Evolutionary conservation across 2,113 vertebrate species (phyloP).

Genomic region (Melanerpes formicivorus): DNA sequence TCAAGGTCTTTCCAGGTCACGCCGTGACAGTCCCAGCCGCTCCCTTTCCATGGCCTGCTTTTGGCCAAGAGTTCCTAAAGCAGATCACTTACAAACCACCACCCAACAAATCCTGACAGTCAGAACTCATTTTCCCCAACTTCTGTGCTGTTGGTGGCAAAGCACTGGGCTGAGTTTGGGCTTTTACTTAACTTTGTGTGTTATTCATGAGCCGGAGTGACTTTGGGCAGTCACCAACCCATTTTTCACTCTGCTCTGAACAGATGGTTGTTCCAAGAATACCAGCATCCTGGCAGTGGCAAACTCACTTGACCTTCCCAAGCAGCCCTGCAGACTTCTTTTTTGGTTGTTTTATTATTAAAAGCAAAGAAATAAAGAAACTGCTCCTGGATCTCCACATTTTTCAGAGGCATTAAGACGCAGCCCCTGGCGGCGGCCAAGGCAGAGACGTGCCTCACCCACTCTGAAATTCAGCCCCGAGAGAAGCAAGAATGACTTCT

Average conservation of each 20-base stretch:
- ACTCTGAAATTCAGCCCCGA: neutral
- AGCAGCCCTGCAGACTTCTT: neutral
- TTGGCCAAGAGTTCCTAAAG: neutral
- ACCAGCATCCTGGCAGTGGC: conserved; percentile 35
- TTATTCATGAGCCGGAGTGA: conserved; percentile 38
- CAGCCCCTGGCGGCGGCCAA: neutral
- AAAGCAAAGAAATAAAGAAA: neutral
- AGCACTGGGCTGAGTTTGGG: neutral
- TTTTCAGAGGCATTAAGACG: neutral
- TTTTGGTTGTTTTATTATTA: neutral
- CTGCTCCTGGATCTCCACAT: accelerated
- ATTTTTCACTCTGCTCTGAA: conserved; percentile 54
- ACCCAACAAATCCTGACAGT: neutral
- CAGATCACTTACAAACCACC: neutral
- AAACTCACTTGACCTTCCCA: conserved; percentile 49
- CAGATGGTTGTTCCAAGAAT: conserved; percentile 61
- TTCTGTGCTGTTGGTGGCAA: neutral
- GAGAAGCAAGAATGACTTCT: neutral
- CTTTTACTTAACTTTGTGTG: neutral
- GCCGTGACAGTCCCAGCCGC: neutral
- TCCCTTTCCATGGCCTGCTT: neutral
- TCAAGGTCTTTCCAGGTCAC: neutral
- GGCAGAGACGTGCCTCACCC: neutral
- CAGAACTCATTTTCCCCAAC: neutral
- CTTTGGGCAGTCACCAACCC: conserved; percentile 34